Percentiles rank a stretch among this genome's conserved stretches.
Conservation (phyloP, 1,140 invertebrate genomes). For the Zaprionus lachaisei region DNA sequence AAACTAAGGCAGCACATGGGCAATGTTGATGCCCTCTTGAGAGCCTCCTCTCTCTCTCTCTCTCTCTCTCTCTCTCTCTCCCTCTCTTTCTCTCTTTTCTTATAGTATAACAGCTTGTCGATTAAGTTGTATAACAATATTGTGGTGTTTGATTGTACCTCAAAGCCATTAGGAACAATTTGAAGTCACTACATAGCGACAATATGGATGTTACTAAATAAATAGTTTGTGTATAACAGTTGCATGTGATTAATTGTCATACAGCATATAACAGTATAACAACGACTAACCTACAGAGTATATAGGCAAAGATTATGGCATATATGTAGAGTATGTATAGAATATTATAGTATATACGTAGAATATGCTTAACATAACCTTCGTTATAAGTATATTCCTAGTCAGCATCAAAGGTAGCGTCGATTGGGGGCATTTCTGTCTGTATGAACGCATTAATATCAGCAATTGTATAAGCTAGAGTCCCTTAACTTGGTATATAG, state of each 20-base stretch:
- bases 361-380: too few relatives aligned
- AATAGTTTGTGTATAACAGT: neutral
- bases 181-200: neutral
- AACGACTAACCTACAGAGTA: too few relatives aligned
- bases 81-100: neutral
- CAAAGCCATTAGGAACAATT: neutral
- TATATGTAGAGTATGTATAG: too few relatives aligned
- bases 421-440: neutral
- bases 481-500: neutral
- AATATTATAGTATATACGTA: too few relatives aligned
- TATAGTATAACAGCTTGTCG: conserved; percentile 22
- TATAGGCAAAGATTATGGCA: too few relatives aligned
- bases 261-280: neutral
- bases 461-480: neutral
- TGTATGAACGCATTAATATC: neutral
- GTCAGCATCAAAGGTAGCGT: too few relatives aligned
- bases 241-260: neutral
- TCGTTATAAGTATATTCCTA: too few relatives aligned
- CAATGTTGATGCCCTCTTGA: conserved; percentile 4
- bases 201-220: neutral
- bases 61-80: too few relatives aligned
- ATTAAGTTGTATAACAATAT: conserved; percentile 1
- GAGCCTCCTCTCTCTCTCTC: neutral
- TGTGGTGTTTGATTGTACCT: neutral
- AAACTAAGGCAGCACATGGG: conserved; percentile 44